Conservation (phyloP, 1,140 invertebrate genomes). For the Ganaspis sp. region DNA sequence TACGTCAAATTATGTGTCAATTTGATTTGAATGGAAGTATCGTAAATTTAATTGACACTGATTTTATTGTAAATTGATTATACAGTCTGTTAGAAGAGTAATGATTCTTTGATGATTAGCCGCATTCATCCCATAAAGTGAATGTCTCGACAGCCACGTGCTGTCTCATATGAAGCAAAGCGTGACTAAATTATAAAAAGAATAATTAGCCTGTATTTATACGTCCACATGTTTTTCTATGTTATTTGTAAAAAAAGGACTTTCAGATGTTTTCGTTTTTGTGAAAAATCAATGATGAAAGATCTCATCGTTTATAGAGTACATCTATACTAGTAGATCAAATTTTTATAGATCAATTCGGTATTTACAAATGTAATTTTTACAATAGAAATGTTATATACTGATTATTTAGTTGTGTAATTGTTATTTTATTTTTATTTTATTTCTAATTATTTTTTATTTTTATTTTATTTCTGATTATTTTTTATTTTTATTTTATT, state of each 20-base stretch:
- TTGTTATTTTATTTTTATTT: too few species aligned
- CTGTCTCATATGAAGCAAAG: slow-evolving; percentile 4
- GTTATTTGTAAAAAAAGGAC: background rate
- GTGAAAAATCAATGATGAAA: too few species aligned
- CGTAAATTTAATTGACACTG: background rate
- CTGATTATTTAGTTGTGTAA: too few species aligned
- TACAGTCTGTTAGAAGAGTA: background rate
- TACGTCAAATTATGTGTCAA: background rate
- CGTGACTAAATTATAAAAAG: slow-evolving; percentile 9
- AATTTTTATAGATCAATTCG: too few species aligned
- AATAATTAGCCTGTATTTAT: background rate
- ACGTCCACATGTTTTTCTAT: background rate
- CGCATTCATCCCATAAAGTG: slow-evolving; percentile 1
- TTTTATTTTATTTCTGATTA: too few species aligned
- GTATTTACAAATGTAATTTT: too few species aligned
- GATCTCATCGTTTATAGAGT: too few species aligned
- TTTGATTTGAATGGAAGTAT: background rate
- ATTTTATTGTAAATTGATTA: slow-evolving; percentile 1
- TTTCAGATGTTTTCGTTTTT: too few species aligned
- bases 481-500: too few species aligned
- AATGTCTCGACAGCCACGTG: background rate
- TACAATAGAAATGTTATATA: too few species aligned
- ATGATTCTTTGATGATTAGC: background rate
- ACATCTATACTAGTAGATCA: too few species aligned
- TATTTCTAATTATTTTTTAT: too few species aligned